Percentiles rank a stretch among this genome's conserved stretches.
phyloP scores from a whole-genome alignment of 92 coral and sea anemone species.

The Epizoanthus illoricatus region DNA sequence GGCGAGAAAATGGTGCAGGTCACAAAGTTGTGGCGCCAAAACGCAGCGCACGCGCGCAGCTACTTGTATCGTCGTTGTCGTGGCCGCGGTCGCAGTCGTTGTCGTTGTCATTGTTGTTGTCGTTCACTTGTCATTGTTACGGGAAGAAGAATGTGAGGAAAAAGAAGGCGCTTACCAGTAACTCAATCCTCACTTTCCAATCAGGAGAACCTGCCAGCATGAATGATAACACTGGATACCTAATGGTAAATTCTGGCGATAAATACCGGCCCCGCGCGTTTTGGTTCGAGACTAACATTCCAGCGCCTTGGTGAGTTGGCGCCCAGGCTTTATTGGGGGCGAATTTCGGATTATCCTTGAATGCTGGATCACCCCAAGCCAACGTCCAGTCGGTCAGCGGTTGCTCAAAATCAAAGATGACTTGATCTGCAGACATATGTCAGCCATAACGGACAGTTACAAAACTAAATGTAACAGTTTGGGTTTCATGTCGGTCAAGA shows the following conservation, averaged over 20 bases:
- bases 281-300: constrained; percentile 16
- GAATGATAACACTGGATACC: constrained; percentile 11
- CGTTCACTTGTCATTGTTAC: too few species aligned
- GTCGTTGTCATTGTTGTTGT: too few species aligned
- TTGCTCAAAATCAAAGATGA: constrained; percentile 32
- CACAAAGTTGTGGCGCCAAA: too few species aligned
- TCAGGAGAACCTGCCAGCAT: constrained; percentile 25
- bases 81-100: too few species aligned
- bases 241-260: constrained; percentile 35
- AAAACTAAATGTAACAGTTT: background rate
- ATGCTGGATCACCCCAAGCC: constrained; percentile 16
- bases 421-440: constrained; percentile 3
- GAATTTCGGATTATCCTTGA: constrained; percentile 24
- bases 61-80: too few species aligned
- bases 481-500: background rate
- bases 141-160: too few species aligned
- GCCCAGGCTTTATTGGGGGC: constrained; percentile 17
- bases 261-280: constrained; percentile 4
- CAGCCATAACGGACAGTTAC: too few species aligned
- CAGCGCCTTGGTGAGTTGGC: constrained; percentile 41
- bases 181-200: constrained; percentile 30
- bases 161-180: constrained; percentile 13
- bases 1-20: too few species aligned
- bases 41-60: too few species aligned
- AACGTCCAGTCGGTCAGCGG: constrained; percentile 25